These are phyloP conservation scores for Meles meles DNA, from an alignment of 2,113 vertebrate genomes.

Conservation along the genomic window DNA sequence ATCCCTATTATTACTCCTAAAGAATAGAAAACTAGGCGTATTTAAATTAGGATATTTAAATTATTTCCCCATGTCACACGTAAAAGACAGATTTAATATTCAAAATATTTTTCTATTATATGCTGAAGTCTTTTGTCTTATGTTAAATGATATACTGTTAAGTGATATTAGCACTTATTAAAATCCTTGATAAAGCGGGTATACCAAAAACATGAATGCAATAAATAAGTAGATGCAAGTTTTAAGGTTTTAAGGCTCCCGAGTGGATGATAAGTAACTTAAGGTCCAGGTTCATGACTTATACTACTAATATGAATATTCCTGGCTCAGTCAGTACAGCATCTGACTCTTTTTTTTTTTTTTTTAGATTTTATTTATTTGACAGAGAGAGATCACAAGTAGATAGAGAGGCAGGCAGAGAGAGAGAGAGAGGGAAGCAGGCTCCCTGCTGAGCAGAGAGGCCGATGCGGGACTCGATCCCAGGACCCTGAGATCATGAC, in stretches of 20 bases:
- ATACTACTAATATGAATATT: neutral
- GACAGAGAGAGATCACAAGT: no score
- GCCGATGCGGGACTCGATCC: no score
- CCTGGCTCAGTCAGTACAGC: no score
- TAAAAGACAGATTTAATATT: neutral
- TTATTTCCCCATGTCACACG: neutral
- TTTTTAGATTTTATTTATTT: no score
- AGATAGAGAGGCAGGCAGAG: no score
- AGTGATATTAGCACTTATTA: neutral
- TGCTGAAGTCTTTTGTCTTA: neutral
- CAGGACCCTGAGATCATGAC: no score
- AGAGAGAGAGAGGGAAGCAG: no score
- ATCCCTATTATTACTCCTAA: neutral
- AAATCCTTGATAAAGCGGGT: neutral
- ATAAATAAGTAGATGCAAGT: neutral
- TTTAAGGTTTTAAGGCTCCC: neutral
- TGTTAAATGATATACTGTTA: neutral
- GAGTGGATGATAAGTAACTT: neutral
- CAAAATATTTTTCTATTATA: neutral
- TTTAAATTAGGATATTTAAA: neutral
- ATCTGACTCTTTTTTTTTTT: no score
- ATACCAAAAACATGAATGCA: neutral
- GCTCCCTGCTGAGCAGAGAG: no score
- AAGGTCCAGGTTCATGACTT: neutral
- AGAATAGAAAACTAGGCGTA: neutral